A percentile compares a stretch with the other conserved stretches of the same genome.
These are phyloP conservation scores for Mesopsocus fuscifrons DNA, from an alignment of 2,888 invertebrate genomes.

Conservation along the genomic window DNA sequence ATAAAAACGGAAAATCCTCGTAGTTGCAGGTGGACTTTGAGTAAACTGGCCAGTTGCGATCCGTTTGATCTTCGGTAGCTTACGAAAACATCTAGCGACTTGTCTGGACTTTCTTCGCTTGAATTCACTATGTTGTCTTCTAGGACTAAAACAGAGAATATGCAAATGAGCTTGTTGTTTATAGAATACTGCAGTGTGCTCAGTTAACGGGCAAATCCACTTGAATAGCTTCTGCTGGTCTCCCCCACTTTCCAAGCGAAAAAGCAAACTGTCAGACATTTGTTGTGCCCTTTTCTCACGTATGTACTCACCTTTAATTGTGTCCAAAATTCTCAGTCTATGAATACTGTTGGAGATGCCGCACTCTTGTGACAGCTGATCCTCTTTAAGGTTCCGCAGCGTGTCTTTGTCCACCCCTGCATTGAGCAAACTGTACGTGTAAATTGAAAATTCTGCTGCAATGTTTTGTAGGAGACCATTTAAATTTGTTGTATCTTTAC, in stretches of 20 bases:
- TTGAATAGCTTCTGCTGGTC: no score
- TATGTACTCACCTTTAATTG: slow-evolving; percentile 47
- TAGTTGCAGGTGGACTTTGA: slow-evolving; percentile 92
- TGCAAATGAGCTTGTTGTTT: no score
- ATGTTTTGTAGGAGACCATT: slow-evolving; percentile 68
- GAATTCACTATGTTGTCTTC: slow-evolving; percentile 45
- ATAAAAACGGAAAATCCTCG: slow-evolving; percentile 94
- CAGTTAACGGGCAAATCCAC: no score
- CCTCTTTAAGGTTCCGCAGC: slow-evolving; percentile 56
- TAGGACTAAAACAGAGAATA: slow-evolving; percentile 29
- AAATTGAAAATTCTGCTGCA: slow-evolving; percentile 80
- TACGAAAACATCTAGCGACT: slow-evolving; percentile 91
- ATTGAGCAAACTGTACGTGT: slow-evolving; percentile 91
- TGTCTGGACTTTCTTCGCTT: slow-evolving; percentile 61
- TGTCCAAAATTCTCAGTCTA: slow-evolving; percentile 71
- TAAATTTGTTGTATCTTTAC: slow-evolving; percentile 78
- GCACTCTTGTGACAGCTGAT: slow-evolving; percentile 79
- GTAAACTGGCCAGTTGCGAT: slow-evolving; percentile 82
- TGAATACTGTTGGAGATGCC: slow-evolving; percentile 89
- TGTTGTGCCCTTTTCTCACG: no score
- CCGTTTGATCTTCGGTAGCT: slow-evolving; percentile 95
- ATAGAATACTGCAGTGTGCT: no score
- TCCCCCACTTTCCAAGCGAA: no score
- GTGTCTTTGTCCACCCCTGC: slow-evolving; percentile 86
- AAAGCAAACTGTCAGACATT: no score